Percentiles rank a stretch among this genome's conserved stretches.
Evolutionary conservation across 2,113 vertebrate genomes (phyloP).

Genomic region (Cyprinodon tularosa): DNA sequence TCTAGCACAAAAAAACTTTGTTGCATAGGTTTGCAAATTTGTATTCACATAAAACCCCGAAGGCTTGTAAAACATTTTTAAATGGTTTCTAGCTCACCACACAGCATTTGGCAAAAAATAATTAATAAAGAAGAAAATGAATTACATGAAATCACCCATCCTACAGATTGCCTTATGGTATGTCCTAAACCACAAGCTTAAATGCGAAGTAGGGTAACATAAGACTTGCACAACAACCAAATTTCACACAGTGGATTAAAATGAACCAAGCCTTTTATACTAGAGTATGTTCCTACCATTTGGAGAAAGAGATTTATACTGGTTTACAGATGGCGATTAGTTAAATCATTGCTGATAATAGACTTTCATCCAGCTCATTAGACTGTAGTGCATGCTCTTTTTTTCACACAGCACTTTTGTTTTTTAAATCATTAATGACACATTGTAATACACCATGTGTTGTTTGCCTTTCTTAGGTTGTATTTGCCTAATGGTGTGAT

Average conservation of each 20-base stretch:
- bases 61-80: background rate
- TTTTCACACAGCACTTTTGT: background rate
- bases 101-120: background rate
- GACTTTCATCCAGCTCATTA: background rate
- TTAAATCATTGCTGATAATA: background rate
- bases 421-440: background rate
- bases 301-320: background rate
- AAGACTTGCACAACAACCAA: background rate
- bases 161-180: too few species aligned
- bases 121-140: too few species aligned
- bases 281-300: background rate
- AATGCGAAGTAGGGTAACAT: background rate
- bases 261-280: background rate
- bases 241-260: background rate
- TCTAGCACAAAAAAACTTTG: too few species aligned
- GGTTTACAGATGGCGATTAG: background rate
- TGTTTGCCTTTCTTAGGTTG: background rate
- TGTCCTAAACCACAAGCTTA: background rate
- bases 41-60: background rate
- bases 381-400: background rate
- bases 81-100: background rate
- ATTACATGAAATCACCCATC: too few species aligned
- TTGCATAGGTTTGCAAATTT: too few species aligned
- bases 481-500: background rate
- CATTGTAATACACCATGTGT: background rate